Base-by-base conservation (phyloP, 2,113 vertebrate species). In the Thermophis baileyi region DNA sequence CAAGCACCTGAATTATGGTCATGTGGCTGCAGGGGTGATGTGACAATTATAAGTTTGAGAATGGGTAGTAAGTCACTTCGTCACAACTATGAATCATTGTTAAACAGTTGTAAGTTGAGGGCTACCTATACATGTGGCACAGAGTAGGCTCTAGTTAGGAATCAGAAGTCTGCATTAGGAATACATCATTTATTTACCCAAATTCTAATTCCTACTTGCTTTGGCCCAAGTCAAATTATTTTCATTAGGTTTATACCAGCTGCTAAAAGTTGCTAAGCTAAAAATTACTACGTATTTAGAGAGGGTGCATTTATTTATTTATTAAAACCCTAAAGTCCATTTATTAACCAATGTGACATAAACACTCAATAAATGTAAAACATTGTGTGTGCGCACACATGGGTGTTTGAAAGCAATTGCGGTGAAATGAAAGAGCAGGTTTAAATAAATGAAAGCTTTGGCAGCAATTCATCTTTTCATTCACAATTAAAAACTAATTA, bases 401-500 rank as follows among this genome's bases (percentile, higher is more conserved):
- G 30, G 55, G 47, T 60, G 7, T 85, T 55, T n/a, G 53, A 8
- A 10, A 92, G 93, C 91, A 94, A 44, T 49, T 87, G 92, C 94
- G 94, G 94, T 63, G 93, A 95, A 97, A 95, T 88, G 95, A 95
- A 93, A 49, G 60, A 95, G n/a, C 55, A 95, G 96, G 95, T 96
- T 95, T 91, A 90, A 91, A 90, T 93, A 95, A 96, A 94, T 92
- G 96, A 94, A 96, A 94, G 10, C 49, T 25, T 27, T 93, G 46
- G 86, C 85, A 95, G 88, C 88, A 91, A 97, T 95, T 96, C 89
- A 94, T 95, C 53, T 94, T 96, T 95, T 47, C 50, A 92, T 95
- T 95, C 96, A 93, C 96, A 96, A 97, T 97, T 97, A 97, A 97
- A 97, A 98, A 85, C 87, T 96, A 97, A 97, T 96, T 96, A 95